Percentiles rank a stretch among this genome's conserved stretches.
These are phyloP conservation scores for Mirounga angustirostris DNA, from an alignment of 2,113 vertebrate species.

Conservation along the genomic window DNA sequence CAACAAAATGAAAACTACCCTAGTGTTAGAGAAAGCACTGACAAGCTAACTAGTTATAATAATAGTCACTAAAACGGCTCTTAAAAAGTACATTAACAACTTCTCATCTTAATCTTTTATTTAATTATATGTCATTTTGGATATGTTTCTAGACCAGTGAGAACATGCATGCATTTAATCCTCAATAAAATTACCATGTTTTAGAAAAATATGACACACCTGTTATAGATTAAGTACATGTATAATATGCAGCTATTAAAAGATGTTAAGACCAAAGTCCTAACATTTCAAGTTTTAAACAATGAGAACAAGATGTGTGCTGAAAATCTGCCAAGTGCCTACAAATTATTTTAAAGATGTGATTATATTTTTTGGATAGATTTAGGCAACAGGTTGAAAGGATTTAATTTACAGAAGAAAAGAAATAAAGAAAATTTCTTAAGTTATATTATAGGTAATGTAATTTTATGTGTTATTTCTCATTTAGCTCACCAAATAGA, in stretches of 20 bases:
- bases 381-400: constrained; percentile 80
- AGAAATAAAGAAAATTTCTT: constrained; percentile 72
- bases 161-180: constrained; percentile 81
- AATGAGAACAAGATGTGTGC: constrained; percentile 85
- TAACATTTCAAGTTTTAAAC: constrained; percentile 83
- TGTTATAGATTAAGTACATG: constrained; percentile 84
- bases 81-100: constrained; percentile 79
- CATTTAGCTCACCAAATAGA: constrained; percentile 75
- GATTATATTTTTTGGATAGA: constrained; percentile 82
- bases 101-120: constrained; percentile 78
- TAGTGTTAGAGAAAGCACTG: constrained; percentile 70
- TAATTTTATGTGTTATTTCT: constrained; percentile 73
- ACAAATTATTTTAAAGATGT: constrained; percentile 82
- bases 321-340: constrained; percentile 84
- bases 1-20: constrained; percentile 67
- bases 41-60: constrained; percentile 73
- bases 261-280: constrained; percentile 79
- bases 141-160: constrained; percentile 76
- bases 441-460: constrained; percentile 66
- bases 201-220: constrained; percentile 83
- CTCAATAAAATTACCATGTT: constrained; percentile 83
- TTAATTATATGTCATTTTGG: constrained; percentile 76
- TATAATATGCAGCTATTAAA: constrained; percentile 79
- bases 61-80: constrained; percentile 73
- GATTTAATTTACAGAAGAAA: constrained; percentile 80